Base-by-base conservation (phyloP, 2,113 vertebrate genomes). In the Oophaga pumilio region DNA sequence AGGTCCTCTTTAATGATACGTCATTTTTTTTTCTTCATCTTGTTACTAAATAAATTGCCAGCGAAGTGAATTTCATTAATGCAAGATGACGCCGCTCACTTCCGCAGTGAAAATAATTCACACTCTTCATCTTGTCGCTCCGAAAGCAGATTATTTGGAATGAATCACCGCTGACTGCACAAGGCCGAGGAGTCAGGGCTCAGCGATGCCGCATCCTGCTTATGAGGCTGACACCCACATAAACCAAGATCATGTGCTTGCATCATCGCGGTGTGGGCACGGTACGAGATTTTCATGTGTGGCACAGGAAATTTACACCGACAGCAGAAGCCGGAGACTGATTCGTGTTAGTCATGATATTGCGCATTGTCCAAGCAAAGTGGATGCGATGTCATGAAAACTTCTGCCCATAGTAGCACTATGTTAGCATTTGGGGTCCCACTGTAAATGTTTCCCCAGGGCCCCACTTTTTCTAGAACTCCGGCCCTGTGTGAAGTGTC, bases 141-240 rank as follows among this genome's bases (percentile, higher is more conserved):
- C 57, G 49, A 85, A 85, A 85, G 52, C 68, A 64, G 60, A 85
- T 85, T 74, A 76, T 71, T 20, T 24, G 18, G 59, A 33, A 74
- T 76, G 84, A 85, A 85, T 85, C 84, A 85, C 60, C 59, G 26
- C 73, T 62, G 71, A 85, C 28, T 85, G 59, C 33, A 85, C 71
- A 85, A 57, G 73, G 56, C 84, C 28, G 28, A 73, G 71, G 59
- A 85, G 56, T 62, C 73, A 26, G 24, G 28, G 33, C 71, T 85
- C 49, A 8, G 22, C 22, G 20, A 83, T 43, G 26, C 53, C 50
- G 56, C 43, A 62, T 85, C 84, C 71, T 76, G 28, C 71, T 76
- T 26, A 76, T 20, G 71, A 76, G 57, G 69, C 66, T 8, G 57
- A 73, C 84, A 76, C 84, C 84, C 84, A 85, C 84, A 85, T 62